A percentile compares a stretch with the other conserved stretches of the same genome.
Evolutionary conservation across 1,140 invertebrate species (phyloP).

Genomic region (Arctopsyche grandis): DNA sequence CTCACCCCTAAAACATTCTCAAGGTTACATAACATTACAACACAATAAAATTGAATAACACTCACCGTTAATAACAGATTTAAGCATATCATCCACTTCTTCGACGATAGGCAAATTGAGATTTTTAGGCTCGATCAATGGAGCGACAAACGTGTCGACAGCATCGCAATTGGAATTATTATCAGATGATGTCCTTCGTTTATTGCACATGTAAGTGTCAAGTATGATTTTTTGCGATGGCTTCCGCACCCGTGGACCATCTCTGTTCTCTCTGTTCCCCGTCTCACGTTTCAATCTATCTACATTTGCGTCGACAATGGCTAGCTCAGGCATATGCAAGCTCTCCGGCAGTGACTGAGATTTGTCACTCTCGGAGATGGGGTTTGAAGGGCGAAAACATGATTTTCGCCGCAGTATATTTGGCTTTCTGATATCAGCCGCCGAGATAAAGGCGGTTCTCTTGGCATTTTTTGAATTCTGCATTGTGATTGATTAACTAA

Average conservation of each 20-base stretch:
- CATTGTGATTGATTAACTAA: conserved; percentile 36
- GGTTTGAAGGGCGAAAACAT: conserved; percentile 7
- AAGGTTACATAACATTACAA: not conserved
- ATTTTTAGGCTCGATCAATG: not conserved
- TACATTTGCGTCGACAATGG: not conserved
- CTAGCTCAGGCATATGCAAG: not conserved
- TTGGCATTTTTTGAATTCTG: conserved; percentile 42
- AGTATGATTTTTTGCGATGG: conserved; percentile 47
- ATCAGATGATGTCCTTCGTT: conserved; percentile 17
- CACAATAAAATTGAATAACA: not conserved
- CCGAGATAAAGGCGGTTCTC: conserved; percentile 36
- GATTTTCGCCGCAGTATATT: conserved; percentile 46
- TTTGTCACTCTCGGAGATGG: not conserved
- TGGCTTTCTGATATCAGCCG: conserved; percentile 46
- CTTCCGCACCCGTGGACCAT: conserved; percentile 11
- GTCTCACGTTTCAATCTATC: not conserved
- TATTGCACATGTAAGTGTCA: conserved; percentile 49
- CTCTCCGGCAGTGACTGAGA: not conserved
- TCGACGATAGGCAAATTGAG: not conserved
- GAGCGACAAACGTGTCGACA: not conserved
- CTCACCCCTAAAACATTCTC: not conserved
- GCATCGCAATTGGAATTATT: not conserved
- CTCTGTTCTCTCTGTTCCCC: conserved; percentile 1
- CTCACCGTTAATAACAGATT: not conserved
- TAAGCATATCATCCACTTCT: not conserved